Conservation (phyloP, 2,113 vertebrate genomes). For the Calyptommatus sinebrachiatus region DNA sequence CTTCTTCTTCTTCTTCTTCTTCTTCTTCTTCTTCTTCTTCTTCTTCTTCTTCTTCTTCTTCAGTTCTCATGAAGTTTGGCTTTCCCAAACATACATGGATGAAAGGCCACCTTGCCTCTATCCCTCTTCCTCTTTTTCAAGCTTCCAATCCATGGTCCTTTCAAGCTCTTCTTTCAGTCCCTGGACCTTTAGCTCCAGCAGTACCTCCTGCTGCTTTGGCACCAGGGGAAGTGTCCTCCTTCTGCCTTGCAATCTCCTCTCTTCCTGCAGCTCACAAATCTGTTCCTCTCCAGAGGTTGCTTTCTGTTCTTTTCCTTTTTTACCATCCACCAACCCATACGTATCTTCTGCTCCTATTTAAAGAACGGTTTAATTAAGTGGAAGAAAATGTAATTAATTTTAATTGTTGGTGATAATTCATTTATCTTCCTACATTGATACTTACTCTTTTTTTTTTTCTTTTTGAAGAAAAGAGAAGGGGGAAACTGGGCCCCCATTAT, state of each 20-base stretch:
- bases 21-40: too few relatives aligned
- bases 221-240: too few relatives aligned
- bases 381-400: constrained; percentile 76
- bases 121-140: too few relatives aligned
- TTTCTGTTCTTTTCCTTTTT: constrained; percentile 44
- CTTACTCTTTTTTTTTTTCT: constrained; percentile 36
- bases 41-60: too few relatives aligned
- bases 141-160: too few relatives aligned
- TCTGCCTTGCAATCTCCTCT: background rate
- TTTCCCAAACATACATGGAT: too few relatives aligned
- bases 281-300: background rate
- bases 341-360: constrained; percentile 39
- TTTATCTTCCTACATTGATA: constrained; percentile 69
- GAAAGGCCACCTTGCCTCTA: too few relatives aligned
- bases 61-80: too few relatives aligned
- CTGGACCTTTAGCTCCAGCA: too few relatives aligned
- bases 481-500: constrained; percentile 55
- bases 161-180: too few relatives aligned
- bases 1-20: too few relatives aligned
- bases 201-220: too few relatives aligned
- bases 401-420: constrained; percentile 73
- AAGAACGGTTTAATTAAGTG: constrained; percentile 74
- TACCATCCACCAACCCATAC: constrained; percentile 31
- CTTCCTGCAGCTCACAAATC: background rate
- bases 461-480: background rate